Evolutionary conservation across 2,888 invertebrate genomes (phyloP).

Genomic region (Spatulosminthurus flaviceps): DNA sequence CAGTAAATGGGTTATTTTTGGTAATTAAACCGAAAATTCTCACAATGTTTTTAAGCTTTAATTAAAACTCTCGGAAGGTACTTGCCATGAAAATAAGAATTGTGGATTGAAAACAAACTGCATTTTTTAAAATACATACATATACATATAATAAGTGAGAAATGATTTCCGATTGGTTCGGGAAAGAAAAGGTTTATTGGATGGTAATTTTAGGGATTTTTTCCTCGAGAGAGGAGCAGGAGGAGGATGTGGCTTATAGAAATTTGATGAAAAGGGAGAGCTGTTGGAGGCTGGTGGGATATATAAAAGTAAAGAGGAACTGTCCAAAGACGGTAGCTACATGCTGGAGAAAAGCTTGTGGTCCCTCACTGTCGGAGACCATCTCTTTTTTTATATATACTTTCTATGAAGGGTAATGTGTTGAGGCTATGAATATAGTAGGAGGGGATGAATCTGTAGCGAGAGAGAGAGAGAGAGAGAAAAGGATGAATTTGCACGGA

Average conservation of each 20-base stretch:
- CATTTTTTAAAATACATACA: too few species aligned
- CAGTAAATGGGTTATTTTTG: too few species aligned
- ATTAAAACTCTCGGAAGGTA: too few species aligned
- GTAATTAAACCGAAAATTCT: too few species aligned
- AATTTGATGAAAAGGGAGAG: constrained; percentile 18
- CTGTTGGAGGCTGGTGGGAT: background rate
- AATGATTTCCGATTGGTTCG: too few species aligned
- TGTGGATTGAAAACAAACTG: too few species aligned
- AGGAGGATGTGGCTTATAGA: constrained; percentile 9
- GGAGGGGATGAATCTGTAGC: background rate
- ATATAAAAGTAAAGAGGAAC: background rate
- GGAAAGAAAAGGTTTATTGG: too few species aligned
- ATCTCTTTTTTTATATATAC: background rate
- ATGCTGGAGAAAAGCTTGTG: background rate
- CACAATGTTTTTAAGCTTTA: too few species aligned
- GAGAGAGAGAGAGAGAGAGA: constrained; percentile 28
- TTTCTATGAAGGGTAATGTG: background rate
- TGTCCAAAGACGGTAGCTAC: constrained; percentile 6
- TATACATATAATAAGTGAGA: too few species aligned
- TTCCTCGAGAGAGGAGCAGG: too few species aligned
- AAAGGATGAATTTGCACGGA: constrained; percentile 16
- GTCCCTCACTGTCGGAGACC: constrained; percentile 6
- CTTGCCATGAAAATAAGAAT: too few species aligned
- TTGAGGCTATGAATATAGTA: background rate
- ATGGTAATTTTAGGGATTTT: background rate